A percentile compares a stretch with the other conserved stretches of the same genome.
Evolutionary conservation across 2,113 vertebrate species (phyloP).

Genomic region (Alosa alosa): DNA sequence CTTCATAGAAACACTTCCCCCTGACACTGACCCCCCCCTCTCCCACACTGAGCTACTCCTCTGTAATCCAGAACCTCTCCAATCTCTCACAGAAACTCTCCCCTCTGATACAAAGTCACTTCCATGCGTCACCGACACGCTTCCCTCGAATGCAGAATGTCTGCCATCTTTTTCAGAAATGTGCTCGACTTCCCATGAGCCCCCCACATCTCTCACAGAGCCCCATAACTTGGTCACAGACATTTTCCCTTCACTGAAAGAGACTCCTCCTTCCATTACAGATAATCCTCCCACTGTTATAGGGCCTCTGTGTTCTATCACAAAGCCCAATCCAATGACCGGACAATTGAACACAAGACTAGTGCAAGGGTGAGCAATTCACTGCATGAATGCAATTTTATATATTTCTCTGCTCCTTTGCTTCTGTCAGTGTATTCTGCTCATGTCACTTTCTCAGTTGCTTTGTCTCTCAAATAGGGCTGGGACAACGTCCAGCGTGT

Average conservation of each 20-base stretch:
- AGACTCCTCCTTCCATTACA: neutral
- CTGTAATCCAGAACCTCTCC: neutral
- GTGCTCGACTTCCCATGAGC: neutral
- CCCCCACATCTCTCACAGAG: neutral
- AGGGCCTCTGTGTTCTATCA: neutral
- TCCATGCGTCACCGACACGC: neutral
- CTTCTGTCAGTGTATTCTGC: neutral
- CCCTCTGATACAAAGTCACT: neutral
- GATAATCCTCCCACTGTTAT: neutral
- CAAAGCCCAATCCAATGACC: neutral
- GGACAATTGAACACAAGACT: neutral
- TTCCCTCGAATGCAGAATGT: neutral
- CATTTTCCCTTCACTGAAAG: neutral
- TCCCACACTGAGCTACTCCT: neutral
- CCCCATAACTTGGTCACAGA: neutral
- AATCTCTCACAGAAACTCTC: neutral
- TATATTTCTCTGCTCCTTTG: neutral
- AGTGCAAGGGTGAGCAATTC: neutral
- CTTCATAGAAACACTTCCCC: slow-evolving; percentile 7
- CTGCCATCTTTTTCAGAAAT: neutral
- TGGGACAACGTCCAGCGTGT: too few species aligned
- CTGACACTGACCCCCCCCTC: neutral
- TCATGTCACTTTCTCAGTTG: neutral
- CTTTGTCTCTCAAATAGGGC: neutral
- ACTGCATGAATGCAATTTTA: neutral